Evolutionary conservation across 2,888 invertebrate species (phyloP).

Genomic region (Platycheirus albimanus): DNA sequence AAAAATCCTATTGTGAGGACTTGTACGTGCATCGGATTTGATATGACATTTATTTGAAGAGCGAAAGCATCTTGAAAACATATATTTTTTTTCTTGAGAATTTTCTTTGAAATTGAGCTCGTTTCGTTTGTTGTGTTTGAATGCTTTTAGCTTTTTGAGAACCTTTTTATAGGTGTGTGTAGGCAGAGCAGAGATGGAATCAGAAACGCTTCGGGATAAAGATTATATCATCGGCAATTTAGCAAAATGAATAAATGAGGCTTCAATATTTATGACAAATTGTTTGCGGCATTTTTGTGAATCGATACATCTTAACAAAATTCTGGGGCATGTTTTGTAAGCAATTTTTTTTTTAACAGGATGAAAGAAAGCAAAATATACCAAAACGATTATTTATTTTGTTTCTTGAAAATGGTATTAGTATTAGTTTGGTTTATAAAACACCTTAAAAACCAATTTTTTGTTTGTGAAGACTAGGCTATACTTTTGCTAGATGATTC

Average conservation of each 20-base stretch:
- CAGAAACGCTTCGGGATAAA: background rate
- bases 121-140: background rate
- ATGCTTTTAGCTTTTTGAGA: background rate
- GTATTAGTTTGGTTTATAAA: too few relatives aligned
- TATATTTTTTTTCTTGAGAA: background rate
- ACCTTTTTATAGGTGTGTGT: background rate
- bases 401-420: too few relatives aligned
- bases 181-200: background rate
- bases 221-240: background rate
- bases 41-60: slow-evolving; percentile 39
- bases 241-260: background rate
- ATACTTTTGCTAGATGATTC: too few relatives aligned
- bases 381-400: too few relatives aligned
- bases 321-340: too few relatives aligned
- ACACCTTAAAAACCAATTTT: too few relatives aligned
- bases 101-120: slow-evolving; percentile 26
- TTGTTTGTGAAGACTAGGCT: too few relatives aligned
- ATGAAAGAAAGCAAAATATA: too few relatives aligned
- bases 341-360: too few relatives aligned
- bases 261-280: background rate
- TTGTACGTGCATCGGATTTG: slow-evolving; percentile 62
- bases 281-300: too few relatives aligned
- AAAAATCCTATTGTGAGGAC: slow-evolving; percentile 32
- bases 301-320: too few relatives aligned
- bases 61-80: slow-evolving; percentile 7